Evolutionary conservation across 2,797 vertebrate genomes (phyloP).

Genomic region (Neomorphus geoffroyi): DNA sequence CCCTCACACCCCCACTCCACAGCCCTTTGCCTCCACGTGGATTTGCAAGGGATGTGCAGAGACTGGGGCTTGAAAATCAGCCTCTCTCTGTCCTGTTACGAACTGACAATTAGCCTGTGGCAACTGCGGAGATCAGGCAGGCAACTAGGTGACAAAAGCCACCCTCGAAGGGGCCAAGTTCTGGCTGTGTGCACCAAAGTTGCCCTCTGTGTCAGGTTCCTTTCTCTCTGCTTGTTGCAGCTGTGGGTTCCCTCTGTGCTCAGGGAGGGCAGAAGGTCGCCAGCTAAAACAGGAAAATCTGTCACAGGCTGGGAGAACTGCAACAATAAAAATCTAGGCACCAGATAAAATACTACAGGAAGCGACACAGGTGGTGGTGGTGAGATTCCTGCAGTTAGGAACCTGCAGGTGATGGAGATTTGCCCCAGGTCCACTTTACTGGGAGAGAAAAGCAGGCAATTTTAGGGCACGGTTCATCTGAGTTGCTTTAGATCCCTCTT

Average conservation of each 20-base stretch:
- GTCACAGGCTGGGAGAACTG: neutral
- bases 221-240: neutral
- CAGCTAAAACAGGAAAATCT: neutral
- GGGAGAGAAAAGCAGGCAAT: neutral
- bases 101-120: neutral
- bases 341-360: neutral
- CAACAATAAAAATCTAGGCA: neutral
- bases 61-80: neutral
- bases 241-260: neutral
- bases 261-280: fast-evolving
- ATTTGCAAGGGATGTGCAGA: fast-evolving
- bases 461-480: neutral
- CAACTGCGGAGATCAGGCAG: neutral
- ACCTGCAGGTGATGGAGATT: neutral
- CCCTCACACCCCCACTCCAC: fast-evolving
- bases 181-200: fast-evolving
- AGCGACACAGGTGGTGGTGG: neutral
- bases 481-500: neutral
- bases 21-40: fast-evolving
- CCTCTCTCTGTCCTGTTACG: neutral
- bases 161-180: fast-evolving
- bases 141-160: neutral
- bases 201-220: fast-evolving
- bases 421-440: neutral
- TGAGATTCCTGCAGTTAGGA: neutral